These are phyloP conservation scores for Ptyas mucosa DNA, from an alignment of 2,113 vertebrate species.

Conservation along the genomic window DNA sequence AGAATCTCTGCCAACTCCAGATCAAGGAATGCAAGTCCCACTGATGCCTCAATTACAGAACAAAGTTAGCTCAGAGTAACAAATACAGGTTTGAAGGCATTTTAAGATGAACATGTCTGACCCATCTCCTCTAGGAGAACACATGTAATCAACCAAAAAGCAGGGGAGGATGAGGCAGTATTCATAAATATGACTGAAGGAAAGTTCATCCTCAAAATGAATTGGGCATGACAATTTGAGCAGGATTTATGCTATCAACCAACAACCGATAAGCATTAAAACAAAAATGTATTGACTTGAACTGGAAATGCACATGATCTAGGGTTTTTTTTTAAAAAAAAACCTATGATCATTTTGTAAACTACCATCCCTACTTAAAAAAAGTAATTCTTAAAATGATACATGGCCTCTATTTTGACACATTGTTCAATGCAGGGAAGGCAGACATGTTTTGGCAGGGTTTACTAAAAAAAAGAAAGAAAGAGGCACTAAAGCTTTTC, in stretches of 20 bases:
- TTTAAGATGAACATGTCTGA: background rate
- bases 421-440: background rate
- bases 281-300: background rate
- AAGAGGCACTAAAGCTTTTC: background rate
- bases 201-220: background rate
- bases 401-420: background rate
- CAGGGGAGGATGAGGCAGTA: background rate
- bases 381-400: background rate
- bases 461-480: background rate
- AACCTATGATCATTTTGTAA: background rate
- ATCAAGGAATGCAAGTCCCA: background rate
- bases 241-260: background rate
- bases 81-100: background rate
- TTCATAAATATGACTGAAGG: background rate
- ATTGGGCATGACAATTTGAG: background rate
- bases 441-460: background rate
- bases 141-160: background rate
- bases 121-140: background rate
- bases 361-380: background rate
- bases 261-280: background rate
- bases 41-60: background rate
- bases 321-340: background rate
- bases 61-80: background rate
- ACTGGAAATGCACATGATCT: background rate
- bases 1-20: background rate